Evolutionary conservation across 2,113 vertebrate genomes (phyloP).

Genomic region (Balaeniceps rex): DNA sequence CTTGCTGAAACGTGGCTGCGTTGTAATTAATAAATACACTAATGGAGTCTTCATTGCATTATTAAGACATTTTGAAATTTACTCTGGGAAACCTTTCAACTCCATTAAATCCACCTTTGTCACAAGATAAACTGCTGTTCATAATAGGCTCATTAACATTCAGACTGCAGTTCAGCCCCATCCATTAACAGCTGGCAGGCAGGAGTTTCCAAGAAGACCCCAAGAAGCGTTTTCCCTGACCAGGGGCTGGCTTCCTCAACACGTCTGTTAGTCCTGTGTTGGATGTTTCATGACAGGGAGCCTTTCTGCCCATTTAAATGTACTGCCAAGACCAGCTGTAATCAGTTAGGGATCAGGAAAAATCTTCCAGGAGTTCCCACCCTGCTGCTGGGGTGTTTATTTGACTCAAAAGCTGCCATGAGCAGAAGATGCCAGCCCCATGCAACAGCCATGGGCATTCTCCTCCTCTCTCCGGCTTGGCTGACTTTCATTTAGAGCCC

Average conservation of each 20-base stretch:
- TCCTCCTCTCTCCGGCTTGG: background rate
- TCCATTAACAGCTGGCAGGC: slow-evolving; percentile 58
- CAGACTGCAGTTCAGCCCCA: slow-evolving; percentile 14
- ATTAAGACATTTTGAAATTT: slow-evolving; percentile 63
- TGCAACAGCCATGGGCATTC: background rate
- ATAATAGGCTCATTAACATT: slow-evolving; percentile 65
- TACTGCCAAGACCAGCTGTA: background rate
- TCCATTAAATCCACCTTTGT: slow-evolving; percentile 69
- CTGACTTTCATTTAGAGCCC: background rate
- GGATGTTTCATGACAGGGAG: background rate
- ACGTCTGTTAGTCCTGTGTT: background rate
- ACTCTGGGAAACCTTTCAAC: slow-evolving; percentile 65
- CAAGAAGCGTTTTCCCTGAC: background rate
- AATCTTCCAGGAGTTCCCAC: background rate
- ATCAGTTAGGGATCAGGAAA: background rate
- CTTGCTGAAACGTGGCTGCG: background rate
- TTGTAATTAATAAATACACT: slow-evolving; percentile 58
- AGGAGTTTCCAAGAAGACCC: slow-evolving; percentile 21
- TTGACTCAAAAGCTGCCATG: background rate
- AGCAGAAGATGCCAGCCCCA: background rate
- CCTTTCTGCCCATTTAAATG: background rate
- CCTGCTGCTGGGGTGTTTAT: background rate
- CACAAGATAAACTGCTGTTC: slow-evolving; percentile 57
- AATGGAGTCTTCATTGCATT: slow-evolving; percentile 55
- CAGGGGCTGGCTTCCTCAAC: background rate